Evolutionary conservation across 1,140 invertebrate species (phyloP).

Genomic region (Brachionus angularis): DNA sequence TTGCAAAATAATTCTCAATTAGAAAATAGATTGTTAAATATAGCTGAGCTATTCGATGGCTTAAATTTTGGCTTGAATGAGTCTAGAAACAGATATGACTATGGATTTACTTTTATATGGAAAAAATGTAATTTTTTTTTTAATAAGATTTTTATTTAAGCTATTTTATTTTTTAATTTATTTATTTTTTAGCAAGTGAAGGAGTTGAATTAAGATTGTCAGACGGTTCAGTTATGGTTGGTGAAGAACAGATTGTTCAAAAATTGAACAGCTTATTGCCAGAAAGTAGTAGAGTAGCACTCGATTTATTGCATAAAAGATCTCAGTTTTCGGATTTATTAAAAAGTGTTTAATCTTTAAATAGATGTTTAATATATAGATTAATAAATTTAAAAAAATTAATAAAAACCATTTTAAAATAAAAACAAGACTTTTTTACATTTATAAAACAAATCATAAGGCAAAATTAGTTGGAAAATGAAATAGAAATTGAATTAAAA

Average conservation of each 20-base stretch:
- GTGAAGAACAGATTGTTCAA: background rate
- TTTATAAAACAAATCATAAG: too few species aligned
- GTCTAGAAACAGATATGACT: slow-evolving; percentile 1
- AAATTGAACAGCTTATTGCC: slow-evolving; percentile 8
- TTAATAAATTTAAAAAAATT: too few species aligned
- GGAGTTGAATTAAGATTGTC: slow-evolving; percentile 3
- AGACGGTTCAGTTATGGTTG: background rate
- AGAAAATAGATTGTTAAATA: slow-evolving; percentile 20
- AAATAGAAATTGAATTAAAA: too few species aligned
- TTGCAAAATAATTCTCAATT: background rate
- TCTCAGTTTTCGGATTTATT: too few species aligned
- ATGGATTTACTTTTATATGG: slow-evolving; percentile 40
- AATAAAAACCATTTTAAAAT: too few species aligned
- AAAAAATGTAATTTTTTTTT: slow-evolving; percentile 5
- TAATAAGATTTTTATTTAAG: background rate
- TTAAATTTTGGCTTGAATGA: slow-evolving; percentile 2
- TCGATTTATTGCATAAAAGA: too few species aligned
- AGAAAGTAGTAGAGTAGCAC: background rate
- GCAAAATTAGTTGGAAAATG: too few species aligned
- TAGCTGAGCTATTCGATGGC: slow-evolving; percentile 1
- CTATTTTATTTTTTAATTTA: background rate
- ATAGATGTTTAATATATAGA: too few species aligned
- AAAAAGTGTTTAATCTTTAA: too few species aligned
- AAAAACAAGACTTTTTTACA: too few species aligned
- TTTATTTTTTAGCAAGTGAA: slow-evolving; percentile 5